phyloP scores from a whole-genome alignment of 2,797 vertebrate genomes.

The Hydrolagus colliei region DNA sequence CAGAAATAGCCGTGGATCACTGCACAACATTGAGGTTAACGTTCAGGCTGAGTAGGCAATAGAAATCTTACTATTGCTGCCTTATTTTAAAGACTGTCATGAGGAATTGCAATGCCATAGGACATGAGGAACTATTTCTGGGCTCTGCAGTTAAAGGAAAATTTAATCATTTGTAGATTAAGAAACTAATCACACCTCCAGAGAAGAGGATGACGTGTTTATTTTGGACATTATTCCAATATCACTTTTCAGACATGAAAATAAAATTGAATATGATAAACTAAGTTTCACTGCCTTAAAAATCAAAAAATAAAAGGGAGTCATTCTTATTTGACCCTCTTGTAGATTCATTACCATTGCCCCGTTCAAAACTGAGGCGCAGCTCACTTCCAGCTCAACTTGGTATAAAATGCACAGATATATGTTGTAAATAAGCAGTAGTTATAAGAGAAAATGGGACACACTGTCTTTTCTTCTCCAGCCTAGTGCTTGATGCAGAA shows the following conservation, averaged over 20 bases:
- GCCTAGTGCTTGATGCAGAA: too few relatives aligned
- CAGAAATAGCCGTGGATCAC: background rate
- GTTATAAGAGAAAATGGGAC: too few relatives aligned
- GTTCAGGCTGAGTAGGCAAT: background rate
- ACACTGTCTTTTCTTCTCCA: background rate
- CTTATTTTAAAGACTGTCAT: background rate
- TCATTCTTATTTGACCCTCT: too few relatives aligned
- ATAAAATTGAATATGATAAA: background rate
- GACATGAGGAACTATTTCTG: too few relatives aligned
- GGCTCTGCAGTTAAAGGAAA: background rate
- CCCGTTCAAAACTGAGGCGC: background rate
- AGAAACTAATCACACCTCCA: background rate
- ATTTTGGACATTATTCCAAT: constrained; percentile 6
- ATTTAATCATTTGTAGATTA: background rate
- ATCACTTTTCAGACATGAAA: constrained; percentile 6
- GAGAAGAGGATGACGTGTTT: background rate
- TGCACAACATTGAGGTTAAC: background rate
- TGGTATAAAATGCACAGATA: background rate
- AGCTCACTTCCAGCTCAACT: background rate
- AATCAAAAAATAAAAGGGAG: too few relatives aligned
- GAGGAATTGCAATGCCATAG: background rate
- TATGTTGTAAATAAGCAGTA: background rate
- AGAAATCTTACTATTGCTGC: background rate
- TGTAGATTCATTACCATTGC: background rate
- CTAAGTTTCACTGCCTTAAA: too few relatives aligned